Conservation (phyloP, 2,113 vertebrate genomes). For the Herpetotheres cachinnans region DNA sequence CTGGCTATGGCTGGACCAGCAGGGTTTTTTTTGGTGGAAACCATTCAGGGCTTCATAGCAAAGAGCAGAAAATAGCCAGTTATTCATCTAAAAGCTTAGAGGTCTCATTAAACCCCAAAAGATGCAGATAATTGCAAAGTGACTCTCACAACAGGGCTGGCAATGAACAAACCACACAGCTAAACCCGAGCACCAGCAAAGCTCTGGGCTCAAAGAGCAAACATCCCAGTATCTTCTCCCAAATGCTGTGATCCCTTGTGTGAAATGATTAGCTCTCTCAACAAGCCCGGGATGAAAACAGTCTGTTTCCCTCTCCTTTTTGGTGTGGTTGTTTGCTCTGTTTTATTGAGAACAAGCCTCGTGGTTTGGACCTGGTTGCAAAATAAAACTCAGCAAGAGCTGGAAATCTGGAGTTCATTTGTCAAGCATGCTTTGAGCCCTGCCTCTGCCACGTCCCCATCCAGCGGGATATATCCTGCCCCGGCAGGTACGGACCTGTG, state of each 20-base stretch:
- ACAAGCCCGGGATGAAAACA: not conserved
- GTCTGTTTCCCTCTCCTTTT: not conserved
- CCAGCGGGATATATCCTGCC: not conserved
- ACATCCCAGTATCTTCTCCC: not conserved
- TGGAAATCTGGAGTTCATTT: not conserved
- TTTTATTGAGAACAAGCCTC: not conserved
- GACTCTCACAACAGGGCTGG: not conserved
- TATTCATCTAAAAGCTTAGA: not conserved
- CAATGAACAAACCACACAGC: not conserved
- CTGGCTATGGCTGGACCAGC: accelerated
- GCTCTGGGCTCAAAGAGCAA: not conserved
- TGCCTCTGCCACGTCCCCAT: not conserved
- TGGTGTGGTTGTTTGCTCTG: not conserved
- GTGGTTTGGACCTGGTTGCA: not conserved
- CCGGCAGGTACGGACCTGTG: not conserved
- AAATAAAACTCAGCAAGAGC: not conserved
- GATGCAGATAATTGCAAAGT: not conserved
- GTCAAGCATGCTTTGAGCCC: accelerated
- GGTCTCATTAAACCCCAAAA: not conserved
- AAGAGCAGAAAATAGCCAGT: not conserved
- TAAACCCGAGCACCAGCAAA: not conserved
- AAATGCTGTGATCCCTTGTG: not conserved
- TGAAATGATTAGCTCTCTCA: not conserved
- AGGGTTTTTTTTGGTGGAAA: not conserved
- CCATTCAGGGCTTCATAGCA: not conserved